phyloP scores from a whole-genome alignment of 2,797 vertebrate genomes.

The Hyperoplus lanceolatus region DNA sequence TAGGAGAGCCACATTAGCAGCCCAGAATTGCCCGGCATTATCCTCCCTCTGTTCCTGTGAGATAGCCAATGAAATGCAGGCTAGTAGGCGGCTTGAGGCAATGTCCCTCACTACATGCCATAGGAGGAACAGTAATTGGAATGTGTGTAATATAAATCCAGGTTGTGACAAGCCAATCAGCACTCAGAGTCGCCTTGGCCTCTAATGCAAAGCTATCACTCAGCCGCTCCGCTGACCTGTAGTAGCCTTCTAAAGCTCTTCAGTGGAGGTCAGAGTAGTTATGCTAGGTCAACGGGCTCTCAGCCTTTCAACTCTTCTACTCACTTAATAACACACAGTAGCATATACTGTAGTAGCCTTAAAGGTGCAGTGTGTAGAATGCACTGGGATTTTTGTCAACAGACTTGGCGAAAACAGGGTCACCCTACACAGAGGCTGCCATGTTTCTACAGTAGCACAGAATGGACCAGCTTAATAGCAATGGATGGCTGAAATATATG shows the following conservation, averaged over 20 bases:
- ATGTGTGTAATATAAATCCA: slow-evolving; percentile 60
- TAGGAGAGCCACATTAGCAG: slow-evolving; percentile 86
- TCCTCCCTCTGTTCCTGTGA: slow-evolving; percentile 85
- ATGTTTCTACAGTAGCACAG: too few species aligned
- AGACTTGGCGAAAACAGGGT: too few species aligned
- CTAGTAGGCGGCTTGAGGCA: slow-evolving; percentile 60
- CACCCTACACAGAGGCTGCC: too few species aligned
- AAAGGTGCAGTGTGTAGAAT: neutral
- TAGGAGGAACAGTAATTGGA: slow-evolving; percentile 64
- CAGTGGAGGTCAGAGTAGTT: slow-evolving; percentile 28
- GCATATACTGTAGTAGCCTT: neutral
- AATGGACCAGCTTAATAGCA: neutral
- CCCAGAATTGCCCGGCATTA: slow-evolving; percentile 79
- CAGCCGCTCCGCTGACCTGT: slow-evolving; percentile 29
- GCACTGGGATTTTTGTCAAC: too few species aligned
- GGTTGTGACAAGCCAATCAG: slow-evolving; percentile 53
- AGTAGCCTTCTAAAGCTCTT: slow-evolving; percentile 14
- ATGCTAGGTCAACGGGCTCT: slow-evolving; percentile 19
- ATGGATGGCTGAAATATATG: neutral
- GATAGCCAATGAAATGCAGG: slow-evolving; percentile 50
- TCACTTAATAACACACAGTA: slow-evolving; percentile 10
- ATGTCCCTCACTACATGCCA: slow-evolving; percentile 42
- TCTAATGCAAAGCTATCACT: slow-evolving; percentile 19
- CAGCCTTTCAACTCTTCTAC: slow-evolving; percentile 20
- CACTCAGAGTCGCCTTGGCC: slow-evolving; percentile 30